Percentiles rank a stretch among this genome's conserved stretches.
Conservation (phyloP, 2,888 invertebrate genomes). For the Ischnus inquisitorius region DNA sequence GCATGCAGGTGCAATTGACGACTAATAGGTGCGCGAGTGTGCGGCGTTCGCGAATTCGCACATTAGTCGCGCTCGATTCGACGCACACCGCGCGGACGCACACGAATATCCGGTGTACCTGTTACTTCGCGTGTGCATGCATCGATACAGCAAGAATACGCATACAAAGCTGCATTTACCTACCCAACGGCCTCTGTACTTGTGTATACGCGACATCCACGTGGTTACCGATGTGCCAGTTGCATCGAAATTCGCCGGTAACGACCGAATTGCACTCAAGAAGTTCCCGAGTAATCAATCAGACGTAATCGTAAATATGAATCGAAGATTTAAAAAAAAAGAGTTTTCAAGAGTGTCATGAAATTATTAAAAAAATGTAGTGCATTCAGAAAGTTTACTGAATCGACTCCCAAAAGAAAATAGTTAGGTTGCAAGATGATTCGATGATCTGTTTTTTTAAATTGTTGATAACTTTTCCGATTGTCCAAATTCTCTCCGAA, state of each 20-base stretch:
- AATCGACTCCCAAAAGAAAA: too few relatives aligned
- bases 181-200: conserved; percentile 18
- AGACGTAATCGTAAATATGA: too few relatives aligned
- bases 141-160: conserved; percentile 17
- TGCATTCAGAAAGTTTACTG: too few relatives aligned
- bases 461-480: too few relatives aligned
- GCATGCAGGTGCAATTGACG: conserved; percentile 59
- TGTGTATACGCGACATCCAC: conserved; percentile 26
- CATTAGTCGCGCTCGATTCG: conserved; percentile 61
- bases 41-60: conserved; percentile 58
- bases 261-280: conserved; percentile 21
- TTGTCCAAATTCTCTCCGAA: too few relatives aligned
- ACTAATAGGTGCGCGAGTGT: conserved; percentile 55
- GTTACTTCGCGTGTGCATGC: conserved; percentile 4
- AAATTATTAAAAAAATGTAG: too few relatives aligned
- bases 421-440: too few relatives aligned
- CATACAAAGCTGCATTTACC: conserved; percentile 34
- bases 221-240: conserved; percentile 22
- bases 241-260: conserved; percentile 16
- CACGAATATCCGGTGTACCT: conserved; percentile 1
- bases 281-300: too few relatives aligned
- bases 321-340: too few relatives aligned
- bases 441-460: too few relatives aligned
- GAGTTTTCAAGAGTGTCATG: too few relatives aligned
- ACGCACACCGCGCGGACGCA: conserved; percentile 15